Evolutionary conservation across 2,113 vertebrate genomes (phyloP).

Genomic region (Gymnorhina tibicen): DNA sequence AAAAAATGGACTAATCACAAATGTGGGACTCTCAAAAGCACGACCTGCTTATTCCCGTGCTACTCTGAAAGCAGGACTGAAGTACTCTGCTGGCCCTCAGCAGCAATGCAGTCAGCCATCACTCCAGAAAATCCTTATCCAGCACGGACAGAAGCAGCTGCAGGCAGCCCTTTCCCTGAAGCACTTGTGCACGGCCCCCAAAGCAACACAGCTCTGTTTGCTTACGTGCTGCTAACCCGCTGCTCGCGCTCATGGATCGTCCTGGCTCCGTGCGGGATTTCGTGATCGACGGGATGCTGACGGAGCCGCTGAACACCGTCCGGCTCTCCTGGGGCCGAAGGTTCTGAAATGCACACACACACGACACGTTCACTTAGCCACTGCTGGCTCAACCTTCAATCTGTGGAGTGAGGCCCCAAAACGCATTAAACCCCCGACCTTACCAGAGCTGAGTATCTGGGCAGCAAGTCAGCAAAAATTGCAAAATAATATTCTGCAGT

Average conservation of each 20-base stretch:
- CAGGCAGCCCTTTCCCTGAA: not conserved
- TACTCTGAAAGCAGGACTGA: not conserved
- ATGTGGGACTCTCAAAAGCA: not conserved
- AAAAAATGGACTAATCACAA: not conserved
- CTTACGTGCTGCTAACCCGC: conserved; percentile 93
- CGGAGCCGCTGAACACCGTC: conserved; percentile 92
- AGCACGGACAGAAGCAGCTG: not conserved
- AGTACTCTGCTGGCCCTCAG: not conserved
- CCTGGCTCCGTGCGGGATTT: conserved; percentile 91
- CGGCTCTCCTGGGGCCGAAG: conserved; percentile 92
- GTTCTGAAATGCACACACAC: conserved; percentile 77
- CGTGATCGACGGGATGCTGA: conserved; percentile 95
- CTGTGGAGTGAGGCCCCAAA: not conserved
- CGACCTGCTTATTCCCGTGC: not conserved
- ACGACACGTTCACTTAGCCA: not conserved
- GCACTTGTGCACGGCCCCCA: not conserved
- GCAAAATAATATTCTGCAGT: conserved; percentile 1
- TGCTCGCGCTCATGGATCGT: conserved; percentile 97
- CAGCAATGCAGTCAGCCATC: not conserved
- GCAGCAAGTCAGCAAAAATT: conserved; percentile 1
- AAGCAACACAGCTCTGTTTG: not conserved
- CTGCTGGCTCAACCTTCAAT: not conserved
- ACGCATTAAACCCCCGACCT: not conserved
- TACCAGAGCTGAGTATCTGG: not conserved
- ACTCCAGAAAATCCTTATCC: not conserved